A percentile compares a stretch with the other conserved stretches of the same genome.
Conservation (phyloP, 2,888 invertebrate species). For the Rhagonycha lutea region DNA sequence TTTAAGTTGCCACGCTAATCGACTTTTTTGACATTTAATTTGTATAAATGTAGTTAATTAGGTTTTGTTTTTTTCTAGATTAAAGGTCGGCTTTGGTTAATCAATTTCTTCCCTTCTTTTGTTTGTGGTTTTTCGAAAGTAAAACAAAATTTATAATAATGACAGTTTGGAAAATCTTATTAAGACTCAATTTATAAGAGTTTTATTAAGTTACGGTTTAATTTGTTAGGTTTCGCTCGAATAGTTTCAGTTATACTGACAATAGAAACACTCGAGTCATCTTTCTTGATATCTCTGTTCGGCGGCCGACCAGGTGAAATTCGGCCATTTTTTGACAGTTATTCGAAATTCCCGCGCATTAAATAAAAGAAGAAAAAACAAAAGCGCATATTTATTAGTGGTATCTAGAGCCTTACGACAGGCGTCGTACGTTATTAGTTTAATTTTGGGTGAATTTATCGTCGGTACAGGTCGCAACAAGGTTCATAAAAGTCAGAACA, state of each 20-base stretch:
- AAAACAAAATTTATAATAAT: not conserved
- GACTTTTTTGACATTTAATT: conserved; percentile 17
- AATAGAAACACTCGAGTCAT: conserved; percentile 30
- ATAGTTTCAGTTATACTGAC: conserved; percentile 25
- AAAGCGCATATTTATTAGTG: conserved; percentile 44
- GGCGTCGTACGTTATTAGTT: conserved; percentile 41
- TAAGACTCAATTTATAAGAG: conserved; percentile 20
- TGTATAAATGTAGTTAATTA: not conserved
- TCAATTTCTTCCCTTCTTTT: not conserved
- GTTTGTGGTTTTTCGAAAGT: not conserved
- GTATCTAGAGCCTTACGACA: conserved; percentile 33
- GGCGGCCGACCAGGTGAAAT: not conserved
- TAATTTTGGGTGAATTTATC: conserved; percentile 45
- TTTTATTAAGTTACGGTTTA: conserved; percentile 22
- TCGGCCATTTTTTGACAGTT: not conserved
- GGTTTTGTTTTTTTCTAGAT: not conserved
- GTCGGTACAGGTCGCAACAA: conserved; percentile 42
- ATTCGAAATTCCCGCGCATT: not conserved
- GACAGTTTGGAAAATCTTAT: conserved; percentile 10
- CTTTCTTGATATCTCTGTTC: conserved; percentile 23
- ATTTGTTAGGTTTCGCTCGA: conserved; percentile 20
- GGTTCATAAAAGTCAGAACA: conserved; percentile 42
- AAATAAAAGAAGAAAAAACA: not conserved
- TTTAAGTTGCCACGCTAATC: conserved; percentile 13
- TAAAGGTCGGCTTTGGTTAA: not conserved